Base-by-base conservation (phyloP, 2,113 vertebrate species). In the Cairina moschata region DNA sequence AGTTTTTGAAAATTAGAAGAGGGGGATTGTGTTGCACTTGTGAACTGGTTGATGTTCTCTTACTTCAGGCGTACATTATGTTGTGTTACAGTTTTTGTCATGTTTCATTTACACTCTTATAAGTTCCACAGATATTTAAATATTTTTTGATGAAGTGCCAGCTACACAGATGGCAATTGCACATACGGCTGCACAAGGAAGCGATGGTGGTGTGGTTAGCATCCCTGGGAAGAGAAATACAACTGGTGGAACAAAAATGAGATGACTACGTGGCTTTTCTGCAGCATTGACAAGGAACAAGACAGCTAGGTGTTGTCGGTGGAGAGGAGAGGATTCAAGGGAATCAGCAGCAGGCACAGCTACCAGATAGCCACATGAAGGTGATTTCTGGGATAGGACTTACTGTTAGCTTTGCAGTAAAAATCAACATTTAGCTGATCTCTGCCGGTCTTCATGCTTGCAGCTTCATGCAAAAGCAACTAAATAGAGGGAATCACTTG, bases 111-210 rank as follows among this genome's bases (percentile, higher is more conserved):
- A 71, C 69, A 89, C 72, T 93, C 52, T 74, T 72, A 11, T 48
- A 84, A 93, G 94, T 86, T 73, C 91, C 2, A 56, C 63, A 69
- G 95, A 17, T 58, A 94, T 86, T 96, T 91, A 81, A 94, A 81
- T 90, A 69, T 81, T 85, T 91, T 96, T 87, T 90, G 93, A 55
- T 44, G 95, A 69, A 36, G 79, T 52, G 86, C 95, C 94, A 97
- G 9, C 9, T 21, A 38, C 66, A 85, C 95, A 97, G 96, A 97
- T 96, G 96, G 95, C 88, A 68, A 26, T 65, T 80, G 92, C 71
- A 80, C 59, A 31, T 82, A 46, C 55, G 91, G 91, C 86, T 63
- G 77, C 77, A 76, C 28, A 17, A 6, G 42, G 13, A 48, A 48
- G 85, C 25, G 4, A 8, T 63, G 88, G 29, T 63, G 77, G 36